Evolutionary conservation across 2,888 invertebrate species (phyloP), one percentile per base, ranked within the genome.

Genomic region (Hofmannophila pseudospretella): DNA sequence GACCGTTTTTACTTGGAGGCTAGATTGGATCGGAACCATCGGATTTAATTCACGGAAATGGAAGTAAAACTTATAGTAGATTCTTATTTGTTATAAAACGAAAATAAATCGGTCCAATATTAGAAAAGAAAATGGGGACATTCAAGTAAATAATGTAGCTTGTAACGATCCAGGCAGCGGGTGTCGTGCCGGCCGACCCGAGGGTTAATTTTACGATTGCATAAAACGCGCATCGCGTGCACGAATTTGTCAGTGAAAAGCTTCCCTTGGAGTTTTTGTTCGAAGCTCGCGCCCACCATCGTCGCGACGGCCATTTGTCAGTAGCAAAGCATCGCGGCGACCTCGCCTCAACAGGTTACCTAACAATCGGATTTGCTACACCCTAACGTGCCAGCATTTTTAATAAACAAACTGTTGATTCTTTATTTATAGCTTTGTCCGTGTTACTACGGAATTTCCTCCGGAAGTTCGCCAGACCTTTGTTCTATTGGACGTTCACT

Each of bases 321-420:
- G 48, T 48, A 42, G 43, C 41, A 37, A 42, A 37, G 44, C 42
- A 44, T 41, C 46, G 33, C 41, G 26, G 32, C 42, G 23, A 28
- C 44, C 38, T 34, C 39, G 41, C 42, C 16, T 53, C 67, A 68
- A 68, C 68, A 68, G 65, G 68, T 67, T 55, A n/a, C n/a, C n/a
- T n/a, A 54, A 36, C 45, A 49, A 33, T 9, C 8, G 25, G 23
- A 40, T 43, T 36, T 32, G 31, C 49, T 44, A 47, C 48, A 47
- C 37, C 39, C 51, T 47, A 54, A 56, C 38, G 36, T 35, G 32
- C 31, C 34, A 20, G 28, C 35, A 13, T 38, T 48, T 45, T 50
- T 39, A 5, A 39, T 41, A 48, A 20, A 28, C 28, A 10, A 34
- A 28, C 34, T 34, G 34, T 34, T 34, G 34, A 34, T 27, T 34